These are phyloP conservation scores for Archips crataeganus DNA, from an alignment of 2,888 invertebrate species.

Conservation along the genomic window DNA sequence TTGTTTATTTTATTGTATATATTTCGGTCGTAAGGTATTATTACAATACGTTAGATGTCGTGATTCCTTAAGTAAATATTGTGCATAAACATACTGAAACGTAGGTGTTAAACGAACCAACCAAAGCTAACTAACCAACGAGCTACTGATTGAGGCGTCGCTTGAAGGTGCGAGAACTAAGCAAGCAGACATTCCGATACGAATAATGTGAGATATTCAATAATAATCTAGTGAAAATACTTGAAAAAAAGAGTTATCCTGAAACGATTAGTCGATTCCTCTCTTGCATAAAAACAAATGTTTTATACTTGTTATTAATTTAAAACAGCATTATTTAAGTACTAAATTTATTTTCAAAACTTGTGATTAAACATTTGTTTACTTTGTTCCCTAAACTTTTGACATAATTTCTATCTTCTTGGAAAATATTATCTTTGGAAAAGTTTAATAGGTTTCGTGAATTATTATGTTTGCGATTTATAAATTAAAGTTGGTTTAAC, in stretches of 20 bases:
- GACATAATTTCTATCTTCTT: too few species aligned
- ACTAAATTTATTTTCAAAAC: too few species aligned
- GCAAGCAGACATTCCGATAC: background rate
- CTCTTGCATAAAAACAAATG: background rate
- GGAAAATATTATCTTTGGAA: too few species aligned
- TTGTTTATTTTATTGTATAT: background rate
- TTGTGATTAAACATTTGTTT: too few species aligned
- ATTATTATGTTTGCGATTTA: too few species aligned
- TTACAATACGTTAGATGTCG: constrained; percentile 1
- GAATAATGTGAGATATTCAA: background rate
- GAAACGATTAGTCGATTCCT: too few species aligned
- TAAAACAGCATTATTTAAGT: too few species aligned
- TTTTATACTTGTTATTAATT: too few species aligned
- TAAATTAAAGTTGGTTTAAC: too few species aligned
- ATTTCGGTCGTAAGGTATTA: constrained; percentile 10
- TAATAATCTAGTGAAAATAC: background rate
- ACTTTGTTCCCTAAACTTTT: too few species aligned
- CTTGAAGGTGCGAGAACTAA: constrained; percentile 2
- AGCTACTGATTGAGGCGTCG: constrained; percentile 22
- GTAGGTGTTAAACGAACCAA: constrained; percentile 30
- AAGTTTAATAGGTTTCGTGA: too few species aligned
- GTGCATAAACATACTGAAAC: constrained; percentile 21
- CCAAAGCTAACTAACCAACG: constrained; percentile 35
- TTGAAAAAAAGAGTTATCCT: background rate
- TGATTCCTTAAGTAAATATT: constrained; percentile 18